These are phyloP conservation scores for Sarcophaga rosellei DNA, from an alignment of 2,888 invertebrate genomes.

Conservation along the genomic window DNA sequence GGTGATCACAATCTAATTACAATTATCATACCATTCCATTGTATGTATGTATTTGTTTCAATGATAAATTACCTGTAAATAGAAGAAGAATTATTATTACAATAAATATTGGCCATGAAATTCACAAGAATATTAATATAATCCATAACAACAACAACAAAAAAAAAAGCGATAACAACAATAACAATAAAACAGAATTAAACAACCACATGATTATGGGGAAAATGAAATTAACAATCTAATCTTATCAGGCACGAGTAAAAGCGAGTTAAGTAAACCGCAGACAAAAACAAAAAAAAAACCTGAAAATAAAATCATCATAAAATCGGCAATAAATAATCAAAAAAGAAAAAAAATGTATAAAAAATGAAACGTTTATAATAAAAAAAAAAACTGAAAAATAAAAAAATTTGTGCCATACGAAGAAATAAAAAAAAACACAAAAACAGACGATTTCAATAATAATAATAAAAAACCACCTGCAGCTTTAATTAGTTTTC, in stretches of 20 bases:
- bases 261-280: not conserved
- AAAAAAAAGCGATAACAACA: not conserved
- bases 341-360: not conserved
- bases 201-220: too few species aligned
- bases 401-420: not conserved
- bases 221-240: not conserved
- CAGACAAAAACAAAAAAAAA: not conserved
- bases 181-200: too few species aligned
- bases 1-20: too few species aligned
- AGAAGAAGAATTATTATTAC: constrained; percentile 47
- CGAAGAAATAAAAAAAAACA: not conserved
- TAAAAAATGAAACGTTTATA: not conserved
- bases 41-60: too few species aligned
- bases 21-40: too few species aligned
- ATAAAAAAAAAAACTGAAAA: not conserved
- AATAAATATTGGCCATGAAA: constrained; percentile 34
- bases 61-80: constrained; percentile 55
- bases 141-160: not conserved
- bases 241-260: constrained; percentile 46
- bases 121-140: not conserved
- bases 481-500: constrained; percentile 20
- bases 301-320: not conserved
- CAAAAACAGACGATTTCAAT: not conserved
- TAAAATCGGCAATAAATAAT: not conserved
- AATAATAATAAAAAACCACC: constrained; percentile 24